phyloP scores from a whole-genome alignment of 2,113 vertebrate species.

The Bagarius yarrelli region DNA sequence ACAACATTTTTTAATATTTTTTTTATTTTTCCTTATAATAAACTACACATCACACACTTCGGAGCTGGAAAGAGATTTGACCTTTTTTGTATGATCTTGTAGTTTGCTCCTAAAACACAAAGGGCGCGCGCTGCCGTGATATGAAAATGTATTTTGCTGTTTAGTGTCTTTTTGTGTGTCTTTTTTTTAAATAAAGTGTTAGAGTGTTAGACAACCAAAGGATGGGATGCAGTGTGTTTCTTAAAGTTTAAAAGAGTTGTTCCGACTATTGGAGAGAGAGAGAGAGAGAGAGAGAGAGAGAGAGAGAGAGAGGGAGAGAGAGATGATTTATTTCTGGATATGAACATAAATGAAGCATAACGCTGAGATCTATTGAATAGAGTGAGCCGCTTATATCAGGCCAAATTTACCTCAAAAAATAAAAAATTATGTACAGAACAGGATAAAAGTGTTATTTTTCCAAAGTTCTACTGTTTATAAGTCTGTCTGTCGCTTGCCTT shows the following conservation, averaged over 20 bases:
- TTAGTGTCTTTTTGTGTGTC: neutral
- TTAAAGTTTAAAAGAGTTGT: constrained; percentile 1
- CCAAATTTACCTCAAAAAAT: neutral
- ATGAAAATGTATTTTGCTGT: no score
- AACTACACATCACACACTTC: constrained; percentile 72
- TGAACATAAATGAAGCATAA: neutral
- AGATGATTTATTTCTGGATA: neutral
- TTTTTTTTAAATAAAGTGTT: neutral
- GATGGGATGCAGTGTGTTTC: neutral
- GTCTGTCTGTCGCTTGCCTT: neutral
- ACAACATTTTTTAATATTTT: no score
- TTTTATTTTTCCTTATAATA: no score
- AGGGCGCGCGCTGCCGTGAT: constrained; percentile 91
- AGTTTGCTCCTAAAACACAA: constrained; percentile 98
- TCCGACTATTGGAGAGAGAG: no score
- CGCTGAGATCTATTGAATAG: neutral
- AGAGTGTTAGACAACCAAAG: neutral
- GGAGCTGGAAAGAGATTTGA: constrained; percentile 95
- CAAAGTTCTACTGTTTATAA: neutral
- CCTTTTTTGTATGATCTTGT: constrained; percentile 94
- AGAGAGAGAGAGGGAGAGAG: neutral
- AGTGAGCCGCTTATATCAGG: neutral
- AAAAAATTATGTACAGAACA: neutral
- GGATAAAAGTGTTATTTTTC: neutral
- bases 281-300: neutral